Base-by-base conservation (phyloP, 2,113 vertebrate species). In the Phaethornis superciliosus region DNA sequence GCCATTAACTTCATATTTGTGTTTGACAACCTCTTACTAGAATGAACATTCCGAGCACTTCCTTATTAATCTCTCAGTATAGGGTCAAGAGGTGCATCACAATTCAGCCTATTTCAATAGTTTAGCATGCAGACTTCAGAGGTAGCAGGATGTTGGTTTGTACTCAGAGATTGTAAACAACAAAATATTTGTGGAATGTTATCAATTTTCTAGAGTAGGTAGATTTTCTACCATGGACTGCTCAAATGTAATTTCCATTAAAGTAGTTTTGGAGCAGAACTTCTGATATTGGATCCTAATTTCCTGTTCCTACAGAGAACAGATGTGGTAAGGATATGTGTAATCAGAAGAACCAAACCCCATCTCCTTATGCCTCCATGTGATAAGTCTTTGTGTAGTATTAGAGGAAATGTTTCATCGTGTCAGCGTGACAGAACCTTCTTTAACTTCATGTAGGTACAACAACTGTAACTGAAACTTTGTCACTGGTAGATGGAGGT, bases 271-370 rank as follows among this genome's bases (percentile, higher is more conserved):
- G 26, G 24, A 75, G 30, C n/a, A 55, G 47, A 81, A 85, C 62
- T 92, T 76, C 52, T 60, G 32, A 21, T 83, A 60, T 20, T 40
- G 14, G 11, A 81, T 89, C 71, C 37, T 21, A 68, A 71, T 28
- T 60, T 78, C 21, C 47, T 75, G 12, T 18, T 91, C 35, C 60
- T 51, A 47, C 28, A 3, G 2, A 72, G 28, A 79, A 28, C 12
- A 2, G 2, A 4, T 49, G 44, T 0, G 5, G 30, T 52, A 83
- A 40, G 44, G 7, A 74, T 77, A n/a, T 64, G 2, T 56, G 6
- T 46, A 35, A 64, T 42, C 58, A 52, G 37, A 33, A 30, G 21
- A 83, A 40, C 12, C 26, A 23, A 37, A 68, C 35, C 8, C 81
- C 10, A 5, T 33, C 20, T 15, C 90, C 7, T 72, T 85, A 59